These are phyloP conservation scores for Artibeus jamaicensis DNA, from an alignment of 2,797 vertebrate genomes.

Conservation along the genomic window DNA sequence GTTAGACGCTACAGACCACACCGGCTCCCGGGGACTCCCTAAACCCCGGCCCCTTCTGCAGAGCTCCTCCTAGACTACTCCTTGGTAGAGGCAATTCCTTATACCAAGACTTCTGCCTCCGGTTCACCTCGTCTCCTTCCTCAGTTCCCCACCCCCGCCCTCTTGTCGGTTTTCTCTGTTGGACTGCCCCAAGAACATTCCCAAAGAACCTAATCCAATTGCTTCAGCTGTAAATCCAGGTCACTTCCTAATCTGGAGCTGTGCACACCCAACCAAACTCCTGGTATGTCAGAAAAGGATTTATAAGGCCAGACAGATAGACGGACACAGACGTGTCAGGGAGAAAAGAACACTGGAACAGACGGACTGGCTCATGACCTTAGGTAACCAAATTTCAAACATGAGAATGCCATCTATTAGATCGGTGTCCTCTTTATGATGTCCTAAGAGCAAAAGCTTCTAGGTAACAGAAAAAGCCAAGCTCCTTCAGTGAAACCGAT, in stretches of 20 bases:
- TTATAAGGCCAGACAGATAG: neutral
- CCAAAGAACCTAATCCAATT: neutral
- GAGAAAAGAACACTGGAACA: neutral
- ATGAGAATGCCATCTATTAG: neutral
- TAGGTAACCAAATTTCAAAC: neutral
- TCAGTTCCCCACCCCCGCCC: neutral
- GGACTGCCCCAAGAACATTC: neutral
- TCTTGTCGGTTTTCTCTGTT: neutral
- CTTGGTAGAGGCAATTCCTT: neutral
- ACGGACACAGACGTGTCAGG: neutral
- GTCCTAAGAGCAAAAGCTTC: constrained; percentile 8
- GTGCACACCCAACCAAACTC: neutral
- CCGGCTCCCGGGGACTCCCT: neutral
- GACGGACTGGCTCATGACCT: neutral
- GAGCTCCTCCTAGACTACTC: neutral
- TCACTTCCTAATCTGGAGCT: neutral
- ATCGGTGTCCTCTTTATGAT: neutral
- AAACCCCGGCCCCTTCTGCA: neutral
- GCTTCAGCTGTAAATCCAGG: neutral
- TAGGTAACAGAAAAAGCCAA: constrained; percentile 13
- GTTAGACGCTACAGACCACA: neutral
- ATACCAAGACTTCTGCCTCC: neutral
- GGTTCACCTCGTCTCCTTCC: neutral
- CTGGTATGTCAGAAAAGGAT: neutral
- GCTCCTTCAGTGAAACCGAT: neutral